Base-by-base conservation (phyloP, 2,888 invertebrate species). In the Drosophila stalkeri region DNA sequence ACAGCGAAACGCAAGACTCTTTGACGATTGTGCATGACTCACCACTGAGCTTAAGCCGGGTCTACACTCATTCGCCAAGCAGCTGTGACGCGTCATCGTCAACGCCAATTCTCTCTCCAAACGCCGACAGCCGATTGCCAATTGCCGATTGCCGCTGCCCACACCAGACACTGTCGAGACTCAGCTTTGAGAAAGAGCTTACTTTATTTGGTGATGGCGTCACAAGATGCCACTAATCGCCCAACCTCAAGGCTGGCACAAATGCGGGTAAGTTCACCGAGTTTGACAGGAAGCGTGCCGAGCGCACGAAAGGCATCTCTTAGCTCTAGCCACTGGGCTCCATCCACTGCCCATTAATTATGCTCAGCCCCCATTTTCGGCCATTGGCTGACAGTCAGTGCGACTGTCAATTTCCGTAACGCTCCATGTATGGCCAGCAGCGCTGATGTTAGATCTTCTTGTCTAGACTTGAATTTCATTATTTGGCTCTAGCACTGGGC, bases 201-300 rank as follows among this genome's bases (percentile, higher is more conserved):
- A 66, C 82, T 89, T 64, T 72, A 87, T 91, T 89, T 87, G 89
- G 84, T 70, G 80, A 93, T 93, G 93, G 91, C 93, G 87, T 92
- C 93, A 91, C 91, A 92, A 91, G 91, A 90, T 84, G 87, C 87
- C 66, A 75, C 82, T 69, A 83, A 86, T 69, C 82, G 75, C 67
- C 93, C 93, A 82, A 89, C 79, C 77, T 94, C 94, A 82, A 93
- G 92, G 91, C 90, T 94, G 80, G 90, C 91, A 43, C 92, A 93
- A 87, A 93, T 94, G 92, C 93, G 94, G 92, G 94, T 94, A 91
- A 92, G 93, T 76, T 68, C 43, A 23, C 23, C 9, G 27, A 18
- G 35, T 23, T 54, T 41, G 64, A 63, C 67, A 74, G 81, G 75
- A 83, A 77, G 71, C 49, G 59, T 66, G 66, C 64, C 72, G 39